These are phyloP conservation scores for Harpagifer antarcticus DNA, from an alignment of 2,797 vertebrate species.

Conservation along the genomic window DNA sequence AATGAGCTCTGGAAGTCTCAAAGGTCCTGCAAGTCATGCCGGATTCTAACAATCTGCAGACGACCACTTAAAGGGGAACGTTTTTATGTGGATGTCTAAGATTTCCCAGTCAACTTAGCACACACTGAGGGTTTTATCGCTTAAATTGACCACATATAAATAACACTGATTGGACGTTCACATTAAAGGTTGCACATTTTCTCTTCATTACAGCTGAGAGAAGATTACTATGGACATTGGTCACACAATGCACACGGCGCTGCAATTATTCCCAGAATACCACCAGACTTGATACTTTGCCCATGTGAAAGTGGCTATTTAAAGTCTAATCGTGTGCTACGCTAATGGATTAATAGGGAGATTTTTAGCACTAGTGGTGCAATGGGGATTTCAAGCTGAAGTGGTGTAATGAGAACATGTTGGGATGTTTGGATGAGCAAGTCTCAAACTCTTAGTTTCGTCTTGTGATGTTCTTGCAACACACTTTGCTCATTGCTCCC, in stretches of 20 bases:
- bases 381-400: not conserved
- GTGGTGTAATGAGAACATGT: too few species aligned
- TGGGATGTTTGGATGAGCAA: not conserved
- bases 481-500: not conserved
- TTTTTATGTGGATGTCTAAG: too few species aligned
- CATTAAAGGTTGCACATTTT: too few species aligned
- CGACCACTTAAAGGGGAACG: constrained; percentile 30
- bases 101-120: too few species aligned
- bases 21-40: constrained; percentile 53
- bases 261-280: constrained; percentile 36
- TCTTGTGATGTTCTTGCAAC: too few species aligned
- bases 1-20: constrained; percentile 63
- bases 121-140: too few species aligned
- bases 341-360: not conserved
- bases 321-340: not conserved
- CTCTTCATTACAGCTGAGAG: constrained; percentile 37
- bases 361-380: not conserved
- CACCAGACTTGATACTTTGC: constrained; percentile 9
- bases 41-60: constrained; percentile 40
- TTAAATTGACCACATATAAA: too few species aligned
- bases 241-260: constrained; percentile 29
- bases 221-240: constrained; percentile 50
- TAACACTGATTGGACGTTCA: too few species aligned
- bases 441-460: not conserved
- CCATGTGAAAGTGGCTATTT: constrained; percentile 11